A percentile compares a stretch with the other conserved stretches of the same genome.
phyloP scores from a whole-genome alignment of 2,888 invertebrate genomes.

The Acronicta alni region DNA sequence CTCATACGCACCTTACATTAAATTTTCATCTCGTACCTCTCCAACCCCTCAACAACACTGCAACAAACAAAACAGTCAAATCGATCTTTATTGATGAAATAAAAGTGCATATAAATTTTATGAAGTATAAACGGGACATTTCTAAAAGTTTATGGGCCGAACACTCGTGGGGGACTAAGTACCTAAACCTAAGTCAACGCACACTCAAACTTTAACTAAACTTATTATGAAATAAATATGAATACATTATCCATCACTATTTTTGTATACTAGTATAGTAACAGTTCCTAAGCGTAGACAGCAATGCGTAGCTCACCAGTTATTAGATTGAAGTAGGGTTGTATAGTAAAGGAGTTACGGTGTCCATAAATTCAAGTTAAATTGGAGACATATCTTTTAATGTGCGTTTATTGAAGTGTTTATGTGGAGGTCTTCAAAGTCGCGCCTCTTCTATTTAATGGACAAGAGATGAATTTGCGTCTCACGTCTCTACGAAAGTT shows the following conservation, averaged over 20 bases:
- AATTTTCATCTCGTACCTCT: slow-evolving; percentile 17
- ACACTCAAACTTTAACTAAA: slow-evolving; percentile 30
- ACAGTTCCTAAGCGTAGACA: neutral
- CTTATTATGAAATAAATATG: slow-evolving; percentile 30
- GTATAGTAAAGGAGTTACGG: slow-evolving; percentile 73
- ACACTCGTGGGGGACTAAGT: slow-evolving; percentile 76
- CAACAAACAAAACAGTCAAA: slow-evolving; percentile 80
- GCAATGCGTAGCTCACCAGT: slow-evolving; percentile 32
- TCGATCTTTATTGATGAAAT: slow-evolving; percentile 85
- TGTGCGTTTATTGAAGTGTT: slow-evolving; percentile 85
- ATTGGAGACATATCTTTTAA: slow-evolving; percentile 86
- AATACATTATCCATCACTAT: slow-evolving; percentile 12
- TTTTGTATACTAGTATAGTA: neutral
- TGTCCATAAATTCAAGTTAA: slow-evolving; percentile 84
- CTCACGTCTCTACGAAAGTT: slow-evolving; percentile 49
- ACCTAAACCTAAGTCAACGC: slow-evolving; percentile 67
- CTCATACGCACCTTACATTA: slow-evolving; percentile 14
- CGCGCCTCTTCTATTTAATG: slow-evolving; percentile 69
- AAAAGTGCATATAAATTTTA: slow-evolving; percentile 88
- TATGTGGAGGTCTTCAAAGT: slow-evolving; percentile 74
- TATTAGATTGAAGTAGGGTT: slow-evolving; percentile 26
- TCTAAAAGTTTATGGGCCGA: slow-evolving; percentile 81
- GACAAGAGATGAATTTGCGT: slow-evolving; percentile 68
- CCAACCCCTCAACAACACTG: slow-evolving; percentile 55
- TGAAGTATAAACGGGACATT: slow-evolving; percentile 86